Conservation (phyloP, 2,113 vertebrate genomes). For the Sylvilagus bachmani region DNA sequence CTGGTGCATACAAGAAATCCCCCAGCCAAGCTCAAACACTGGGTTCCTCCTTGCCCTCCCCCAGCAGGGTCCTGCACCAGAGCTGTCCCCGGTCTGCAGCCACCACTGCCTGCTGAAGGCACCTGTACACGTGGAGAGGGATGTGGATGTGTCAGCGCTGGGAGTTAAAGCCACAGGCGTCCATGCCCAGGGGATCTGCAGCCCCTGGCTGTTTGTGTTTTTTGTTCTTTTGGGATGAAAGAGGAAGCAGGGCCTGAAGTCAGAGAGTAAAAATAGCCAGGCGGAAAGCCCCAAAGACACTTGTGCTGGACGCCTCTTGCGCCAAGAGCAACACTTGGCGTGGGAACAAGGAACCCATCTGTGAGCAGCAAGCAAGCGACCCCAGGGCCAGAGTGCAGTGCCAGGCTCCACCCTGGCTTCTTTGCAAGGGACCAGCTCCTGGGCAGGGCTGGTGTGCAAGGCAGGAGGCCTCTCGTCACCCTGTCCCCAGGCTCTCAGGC, state of each 20-base stretch:
- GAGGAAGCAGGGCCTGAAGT: conserved; percentile 70
- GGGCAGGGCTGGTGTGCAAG: neutral
- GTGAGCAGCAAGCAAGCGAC: conserved; percentile 35
- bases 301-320: conserved; percentile 35
- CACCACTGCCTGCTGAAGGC: neutral
- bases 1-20: neutral
- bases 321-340: conserved; percentile 53
- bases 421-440: neutral
- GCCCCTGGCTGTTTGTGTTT: neutral
- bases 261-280: conserved; percentile 68
- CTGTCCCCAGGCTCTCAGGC: neutral
- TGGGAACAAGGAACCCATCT: conserved; percentile 52
- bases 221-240: conserved; percentile 15
- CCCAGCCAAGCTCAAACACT: neutral
- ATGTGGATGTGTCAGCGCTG: fast-evolving
- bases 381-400: neutral
- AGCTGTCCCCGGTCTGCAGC: neutral
- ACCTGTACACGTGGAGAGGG: neutral
- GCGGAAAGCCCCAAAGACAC: conserved; percentile 59
- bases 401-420: neutral
- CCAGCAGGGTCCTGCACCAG: too few species aligned
- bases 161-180: neutral
- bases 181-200: neutral
- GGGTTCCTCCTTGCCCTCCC: too few species aligned
- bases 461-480: neutral